A percentile compares a stretch with the other conserved stretches of the same genome.
These are phyloP conservation scores for Poeciliopsis retropinna DNA, from an alignment of 2,113 vertebrate species.

Conservation along the genomic window DNA sequence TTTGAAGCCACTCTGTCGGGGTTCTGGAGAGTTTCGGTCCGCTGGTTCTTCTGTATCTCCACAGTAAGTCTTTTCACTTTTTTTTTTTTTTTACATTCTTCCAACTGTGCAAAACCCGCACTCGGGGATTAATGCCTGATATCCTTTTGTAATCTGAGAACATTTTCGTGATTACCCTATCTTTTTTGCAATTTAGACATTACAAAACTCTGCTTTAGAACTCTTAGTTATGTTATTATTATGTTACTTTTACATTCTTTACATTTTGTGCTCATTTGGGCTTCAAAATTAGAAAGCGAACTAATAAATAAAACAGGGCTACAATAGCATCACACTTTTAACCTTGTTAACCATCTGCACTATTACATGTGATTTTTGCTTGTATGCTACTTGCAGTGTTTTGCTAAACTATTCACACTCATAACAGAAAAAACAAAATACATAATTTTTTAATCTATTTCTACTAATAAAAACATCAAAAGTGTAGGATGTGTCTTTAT, in stretches of 20 bases:
- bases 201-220: no score
- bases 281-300: background rate
- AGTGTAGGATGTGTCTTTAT: no score
- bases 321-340: no score
- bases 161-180: background rate
- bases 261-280: background rate
- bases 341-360: no score
- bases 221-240: background rate
- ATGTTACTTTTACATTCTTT: background rate
- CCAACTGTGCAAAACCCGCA: background rate
- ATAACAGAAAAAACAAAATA: no score
- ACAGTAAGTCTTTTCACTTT: constrained; percentile 47
- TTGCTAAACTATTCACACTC: no score
- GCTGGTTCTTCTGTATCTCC: background rate
- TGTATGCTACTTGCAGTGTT: no score
- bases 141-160: background rate
- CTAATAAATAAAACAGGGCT: background rate
- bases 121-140: constrained; percentile 10
- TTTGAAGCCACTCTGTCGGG: background rate
- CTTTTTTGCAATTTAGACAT: background rate
- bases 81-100: background rate
- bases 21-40: background rate
- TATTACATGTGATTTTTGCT: no score
- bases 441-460: no score
- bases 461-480: no score